phyloP scores from a whole-genome alignment of 2,888 invertebrate genomes.

The Amiota minor region DNA sequence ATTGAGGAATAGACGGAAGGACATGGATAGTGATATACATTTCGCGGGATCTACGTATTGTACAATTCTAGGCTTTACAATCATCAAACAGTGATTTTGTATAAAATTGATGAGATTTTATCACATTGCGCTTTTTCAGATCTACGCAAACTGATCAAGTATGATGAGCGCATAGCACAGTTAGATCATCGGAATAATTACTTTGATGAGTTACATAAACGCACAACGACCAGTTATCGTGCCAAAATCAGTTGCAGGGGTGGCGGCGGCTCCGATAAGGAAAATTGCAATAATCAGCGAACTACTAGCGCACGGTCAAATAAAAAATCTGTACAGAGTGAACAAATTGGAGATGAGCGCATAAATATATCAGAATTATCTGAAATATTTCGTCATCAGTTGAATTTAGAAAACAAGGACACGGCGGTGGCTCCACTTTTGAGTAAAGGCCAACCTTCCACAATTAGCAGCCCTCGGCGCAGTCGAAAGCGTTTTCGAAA shows the following conservation, averaged over 20 bases:
- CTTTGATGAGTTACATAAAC: slow-evolving; percentile 70
- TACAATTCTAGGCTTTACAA: too few relatives aligned
- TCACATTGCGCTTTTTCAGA: slow-evolving; percentile 50
- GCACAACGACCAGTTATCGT: slow-evolving; percentile 72
- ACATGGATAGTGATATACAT: too few relatives aligned
- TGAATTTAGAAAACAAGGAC: not conserved
- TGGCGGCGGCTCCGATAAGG: not conserved
- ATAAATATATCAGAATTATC: slow-evolving; percentile 29
- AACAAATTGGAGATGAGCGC: not conserved
- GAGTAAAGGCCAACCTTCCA: not conserved
- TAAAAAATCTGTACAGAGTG: slow-evolving; percentile 20
- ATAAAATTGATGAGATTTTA: not conserved
- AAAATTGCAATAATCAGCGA: slow-evolving; percentile 2
- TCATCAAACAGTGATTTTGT: too few relatives aligned
- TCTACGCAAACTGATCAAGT: slow-evolving; percentile 71
- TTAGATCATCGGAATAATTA: slow-evolving; percentile 51
- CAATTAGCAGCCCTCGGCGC: slow-evolving; percentile 27
- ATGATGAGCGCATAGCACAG: slow-evolving; percentile 67
- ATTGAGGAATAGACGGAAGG: too few relatives aligned
- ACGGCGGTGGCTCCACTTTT: not conserved
- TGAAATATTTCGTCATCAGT: slow-evolving; percentile 45
- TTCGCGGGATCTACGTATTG: too few relatives aligned
- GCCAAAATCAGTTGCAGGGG: slow-evolving; percentile 55
- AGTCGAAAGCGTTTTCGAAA: slow-evolving; percentile 45
- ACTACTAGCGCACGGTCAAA: slow-evolving; percentile 31